phyloP scores from a whole-genome alignment of 2,888 invertebrate genomes.

The Agriopis marginaria region DNA sequence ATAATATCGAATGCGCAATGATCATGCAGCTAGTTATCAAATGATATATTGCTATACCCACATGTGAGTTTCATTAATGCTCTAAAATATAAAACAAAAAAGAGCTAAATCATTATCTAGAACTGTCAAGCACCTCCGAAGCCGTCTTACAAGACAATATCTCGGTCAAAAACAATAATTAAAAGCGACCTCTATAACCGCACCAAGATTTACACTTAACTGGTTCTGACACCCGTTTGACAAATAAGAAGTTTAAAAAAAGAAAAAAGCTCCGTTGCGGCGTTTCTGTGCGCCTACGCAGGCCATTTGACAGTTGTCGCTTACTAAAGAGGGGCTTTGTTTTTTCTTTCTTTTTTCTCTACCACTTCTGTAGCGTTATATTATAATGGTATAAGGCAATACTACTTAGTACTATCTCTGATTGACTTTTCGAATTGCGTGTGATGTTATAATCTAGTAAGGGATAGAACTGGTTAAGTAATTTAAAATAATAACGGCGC shows the following conservation, averaged over 20 bases:
- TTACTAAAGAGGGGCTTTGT: conserved; percentile 59
- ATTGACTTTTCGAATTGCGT: conserved; percentile 44
- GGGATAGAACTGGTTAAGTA: conserved; percentile 1
- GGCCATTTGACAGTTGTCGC: conserved; percentile 66
- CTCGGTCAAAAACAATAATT: conserved; percentile 44
- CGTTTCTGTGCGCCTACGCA: conserved; percentile 72
- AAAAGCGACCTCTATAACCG: conserved; percentile 44
- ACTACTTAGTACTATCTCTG: conserved; percentile 48
- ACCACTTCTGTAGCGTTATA: conserved; percentile 50
- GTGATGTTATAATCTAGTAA: conserved; percentile 42
- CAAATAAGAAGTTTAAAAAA: conserved; percentile 54
- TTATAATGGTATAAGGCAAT: conserved; percentile 48
- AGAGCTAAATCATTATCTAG: not conserved
- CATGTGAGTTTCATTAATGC: not conserved
- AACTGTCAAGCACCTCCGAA: conserved; percentile 26
- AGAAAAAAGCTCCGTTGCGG: conserved; percentile 47
- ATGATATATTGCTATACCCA: not conserved
- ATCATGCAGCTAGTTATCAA: no score
- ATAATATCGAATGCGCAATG: no score
- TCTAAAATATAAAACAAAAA: not conserved
- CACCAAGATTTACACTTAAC: conserved; percentile 47
- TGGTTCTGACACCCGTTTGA: conserved; percentile 52
- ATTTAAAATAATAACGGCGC: not conserved
- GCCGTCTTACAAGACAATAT: conserved; percentile 38
- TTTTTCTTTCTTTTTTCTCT: conserved; percentile 55